Percentiles rank a stretch among this genome's conserved stretches.
Evolutionary conservation across 2,888 invertebrate species (phyloP).

Genomic region (Caradrina clavipalpis): DNA sequence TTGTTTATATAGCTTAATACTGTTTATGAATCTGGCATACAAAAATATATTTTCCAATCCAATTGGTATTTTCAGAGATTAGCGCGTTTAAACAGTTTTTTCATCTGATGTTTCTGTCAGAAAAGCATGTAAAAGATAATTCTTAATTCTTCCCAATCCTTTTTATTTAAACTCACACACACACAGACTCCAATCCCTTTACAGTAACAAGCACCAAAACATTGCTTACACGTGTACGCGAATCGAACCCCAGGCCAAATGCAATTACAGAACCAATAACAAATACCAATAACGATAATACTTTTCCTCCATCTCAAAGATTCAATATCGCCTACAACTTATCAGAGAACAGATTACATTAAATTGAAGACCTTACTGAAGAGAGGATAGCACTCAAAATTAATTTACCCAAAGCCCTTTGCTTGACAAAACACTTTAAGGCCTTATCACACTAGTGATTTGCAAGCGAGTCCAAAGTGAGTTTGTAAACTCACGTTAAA

Average conservation of each 20-base stretch:
- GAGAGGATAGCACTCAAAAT: constrained; percentile 28
- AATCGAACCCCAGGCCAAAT: constrained; percentile 28
- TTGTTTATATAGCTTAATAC: too few species aligned
- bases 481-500: too few species aligned
- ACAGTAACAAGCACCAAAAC: background rate
- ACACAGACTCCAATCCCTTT: background rate
- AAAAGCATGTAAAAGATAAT: too few species aligned
- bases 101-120: too few species aligned
- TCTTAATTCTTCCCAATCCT: background rate
- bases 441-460: too few species aligned
- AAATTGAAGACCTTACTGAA: constrained; percentile 37
- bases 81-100: too few species aligned
- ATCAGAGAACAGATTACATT: constrained; percentile 43
- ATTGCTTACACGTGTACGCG: constrained; percentile 19
- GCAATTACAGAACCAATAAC: constrained; percentile 48
- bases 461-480: too few species aligned
- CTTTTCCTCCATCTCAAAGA: constrained; percentile 38
- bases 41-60: too few species aligned
- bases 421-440: constrained; percentile 43
- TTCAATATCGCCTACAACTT: constrained; percentile 41
- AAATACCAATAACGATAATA: constrained; percentile 45
- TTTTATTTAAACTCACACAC: background rate
- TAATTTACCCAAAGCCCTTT: constrained; percentile 46
- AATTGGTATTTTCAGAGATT: too few species aligned
- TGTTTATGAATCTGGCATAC: too few species aligned